phyloP scores from a whole-genome alignment of 92 coral and sea anemone genomes.

The Diadumene lineata region DNA sequence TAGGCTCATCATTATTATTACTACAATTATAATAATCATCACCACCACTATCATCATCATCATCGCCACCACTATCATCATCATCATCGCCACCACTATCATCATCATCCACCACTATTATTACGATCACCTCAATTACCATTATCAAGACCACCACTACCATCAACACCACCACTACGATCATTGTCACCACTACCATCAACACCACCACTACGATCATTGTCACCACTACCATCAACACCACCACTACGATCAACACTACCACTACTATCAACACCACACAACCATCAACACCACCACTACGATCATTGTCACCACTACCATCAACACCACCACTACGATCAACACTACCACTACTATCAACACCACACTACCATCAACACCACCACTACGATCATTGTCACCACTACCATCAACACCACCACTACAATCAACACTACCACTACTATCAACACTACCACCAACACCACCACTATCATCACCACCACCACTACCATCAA shows the following conservation, averaged over 20 bases:
- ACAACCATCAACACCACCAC: not conserved
- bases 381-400: not conserved
- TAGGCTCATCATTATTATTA: not conserved
- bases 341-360: not conserved
- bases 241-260: not conserved
- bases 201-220: not conserved
- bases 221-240: not conserved
- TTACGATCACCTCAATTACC: not conserved
- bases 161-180: not conserved
- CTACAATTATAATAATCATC: not conserved
- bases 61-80: not conserved
- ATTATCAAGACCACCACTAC: not conserved
- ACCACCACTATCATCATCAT: not conserved
- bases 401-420: not conserved
- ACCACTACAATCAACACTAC: too few relatives aligned
- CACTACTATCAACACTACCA: too few relatives aligned
- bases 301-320: not conserved
- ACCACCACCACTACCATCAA: too few relatives aligned
- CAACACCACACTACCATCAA: not conserved
- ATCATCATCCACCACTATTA: not conserved
- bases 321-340: not conserved
- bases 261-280: not conserved
- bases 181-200: not conserved
- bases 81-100: not conserved
- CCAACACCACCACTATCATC: too few relatives aligned